Percentiles rank a stretch among this genome's conserved stretches.
phyloP scores from a whole-genome alignment of 2,888 invertebrate species.

The Blastobasis adustella region DNA sequence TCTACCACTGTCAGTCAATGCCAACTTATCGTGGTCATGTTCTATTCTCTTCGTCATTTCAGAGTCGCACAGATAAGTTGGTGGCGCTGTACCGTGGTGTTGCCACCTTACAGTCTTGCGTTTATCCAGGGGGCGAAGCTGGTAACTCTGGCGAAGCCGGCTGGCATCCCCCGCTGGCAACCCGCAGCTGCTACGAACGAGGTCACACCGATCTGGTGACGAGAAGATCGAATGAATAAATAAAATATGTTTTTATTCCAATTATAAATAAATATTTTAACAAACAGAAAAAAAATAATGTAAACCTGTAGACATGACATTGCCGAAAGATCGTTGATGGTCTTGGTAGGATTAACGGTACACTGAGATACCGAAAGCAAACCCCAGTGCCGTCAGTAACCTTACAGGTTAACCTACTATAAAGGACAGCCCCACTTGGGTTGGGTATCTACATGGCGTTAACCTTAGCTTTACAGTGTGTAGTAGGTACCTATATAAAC shows the following conservation, averaged over 20 bases:
- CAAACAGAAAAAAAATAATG: no score
- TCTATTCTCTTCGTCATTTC: no score
- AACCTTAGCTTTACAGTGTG: no score
- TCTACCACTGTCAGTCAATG: no score
- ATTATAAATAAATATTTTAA: no score
- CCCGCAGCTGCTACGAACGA: conserved; percentile 19
- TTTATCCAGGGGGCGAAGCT: conserved; percentile 19
- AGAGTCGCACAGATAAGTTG: no score
- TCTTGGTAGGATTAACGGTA: background rate
- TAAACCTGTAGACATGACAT: background rate
- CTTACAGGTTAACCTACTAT: background rate
- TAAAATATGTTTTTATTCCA: background rate
- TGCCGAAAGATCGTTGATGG: background rate
- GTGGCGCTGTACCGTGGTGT: no score
- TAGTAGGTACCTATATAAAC: no score
- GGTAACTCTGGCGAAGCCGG: conserved; percentile 23
- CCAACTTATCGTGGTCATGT: no score
- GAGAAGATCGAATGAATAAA: background rate
- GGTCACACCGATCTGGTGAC: conserved; percentile 19
- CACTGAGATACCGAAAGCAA: background rate
- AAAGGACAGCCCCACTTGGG: no score
- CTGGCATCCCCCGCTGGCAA: conserved; percentile 18
- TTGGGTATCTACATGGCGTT: no score
- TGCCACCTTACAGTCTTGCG: background rate
- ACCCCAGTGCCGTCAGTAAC: background rate